Conservation (phyloP, 2,113 vertebrate species). For the Phalacrocorax aristotelis region DNA sequence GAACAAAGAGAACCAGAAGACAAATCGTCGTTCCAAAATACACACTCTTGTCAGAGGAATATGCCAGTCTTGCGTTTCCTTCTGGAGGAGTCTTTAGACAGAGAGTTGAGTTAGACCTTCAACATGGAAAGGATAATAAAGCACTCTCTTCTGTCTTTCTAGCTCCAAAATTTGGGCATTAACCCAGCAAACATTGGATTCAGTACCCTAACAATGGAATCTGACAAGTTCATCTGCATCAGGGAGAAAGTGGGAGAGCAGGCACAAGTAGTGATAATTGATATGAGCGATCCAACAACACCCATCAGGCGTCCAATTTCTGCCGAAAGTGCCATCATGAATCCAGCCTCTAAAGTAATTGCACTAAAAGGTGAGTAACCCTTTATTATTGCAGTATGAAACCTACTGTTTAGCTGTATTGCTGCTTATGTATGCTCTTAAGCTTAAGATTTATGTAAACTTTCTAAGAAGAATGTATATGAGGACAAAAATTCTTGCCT, state of each 20-base stretch:
- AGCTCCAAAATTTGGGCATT: conserved; percentile 92
- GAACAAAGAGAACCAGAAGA: not conserved
- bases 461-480: not conserved
- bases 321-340: conserved; percentile 93
- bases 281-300: conserved; percentile 84
- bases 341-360: conserved; percentile 91
- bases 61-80: not conserved
- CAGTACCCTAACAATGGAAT: conserved; percentile 94
- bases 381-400: not conserved
- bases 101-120: not conserved
- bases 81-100: not conserved
- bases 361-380: conserved; percentile 85
- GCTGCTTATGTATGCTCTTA: not conserved
- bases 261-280: conserved; percentile 90
- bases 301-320: conserved; percentile 89
- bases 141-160: not conserved
- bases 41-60: not conserved
- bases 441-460: not conserved
- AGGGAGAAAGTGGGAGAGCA: conserved; percentile 91
- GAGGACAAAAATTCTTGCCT: not conserved
- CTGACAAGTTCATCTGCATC: conserved; percentile 93
- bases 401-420: not conserved
- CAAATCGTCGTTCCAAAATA: not conserved
- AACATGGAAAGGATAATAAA: not conserved
- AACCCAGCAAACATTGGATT: conserved; percentile 90